Conservation (phyloP, 1,140 invertebrate genomes). For the Cotesia typhae region DNA sequence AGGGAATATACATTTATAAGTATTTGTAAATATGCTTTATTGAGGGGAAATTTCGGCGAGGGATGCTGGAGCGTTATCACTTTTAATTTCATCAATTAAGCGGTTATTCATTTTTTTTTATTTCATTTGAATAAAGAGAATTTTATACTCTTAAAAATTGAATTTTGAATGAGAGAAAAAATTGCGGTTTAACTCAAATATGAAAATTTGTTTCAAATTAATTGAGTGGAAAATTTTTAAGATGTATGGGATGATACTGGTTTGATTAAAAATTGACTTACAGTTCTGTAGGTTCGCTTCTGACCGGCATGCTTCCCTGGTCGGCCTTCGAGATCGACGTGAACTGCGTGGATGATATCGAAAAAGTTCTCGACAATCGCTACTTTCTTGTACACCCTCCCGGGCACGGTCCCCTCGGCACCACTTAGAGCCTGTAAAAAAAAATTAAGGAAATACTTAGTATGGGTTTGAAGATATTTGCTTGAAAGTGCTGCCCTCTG, state of each 20-base stretch:
- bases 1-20: conserved; percentile 15
- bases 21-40: conserved; percentile 6
- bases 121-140: no score
- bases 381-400: conserved; percentile 85
- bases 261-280: conserved; percentile 68
- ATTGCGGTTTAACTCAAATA: no score
- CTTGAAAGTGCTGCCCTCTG: conserved; percentile 36
- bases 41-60: background rate
- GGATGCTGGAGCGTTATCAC: background rate
- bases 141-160: no score
- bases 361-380: conserved; percentile 97
- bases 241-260: no score
- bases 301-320: conserved; percentile 94
- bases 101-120: no score
- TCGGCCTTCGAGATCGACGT: conserved; percentile 89
- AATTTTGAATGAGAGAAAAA: no score
- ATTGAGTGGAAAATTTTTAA: background rate
- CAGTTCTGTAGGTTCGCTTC: conserved; percentile 94
- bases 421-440: conserved; percentile 63
- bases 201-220: no score
- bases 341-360: conserved; percentile 94
- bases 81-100: background rate
- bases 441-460: conserved; percentile 34
- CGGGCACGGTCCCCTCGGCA: conserved; percentile 63
- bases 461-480: background rate